A percentile compares a stretch with the other conserved stretches of the same genome.
Conservation (phyloP, 2,113 vertebrate genomes). For the Zosterops lateralis region DNA sequence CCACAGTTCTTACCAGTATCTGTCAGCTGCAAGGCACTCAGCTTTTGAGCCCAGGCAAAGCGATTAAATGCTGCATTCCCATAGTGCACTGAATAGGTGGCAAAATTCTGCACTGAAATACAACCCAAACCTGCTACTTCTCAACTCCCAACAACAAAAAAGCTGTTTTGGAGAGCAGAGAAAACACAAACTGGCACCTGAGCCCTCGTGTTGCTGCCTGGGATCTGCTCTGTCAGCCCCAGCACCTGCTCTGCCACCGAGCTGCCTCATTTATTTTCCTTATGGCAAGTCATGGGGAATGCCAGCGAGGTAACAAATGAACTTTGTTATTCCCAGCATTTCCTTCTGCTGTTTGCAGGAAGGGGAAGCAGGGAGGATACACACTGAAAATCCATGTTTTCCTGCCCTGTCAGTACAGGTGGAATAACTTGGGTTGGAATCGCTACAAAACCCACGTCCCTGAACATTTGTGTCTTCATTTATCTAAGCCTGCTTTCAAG, state of each 20-base stretch:
- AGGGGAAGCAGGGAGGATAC: not conserved
- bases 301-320: not conserved
- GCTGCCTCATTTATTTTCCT: not conserved
- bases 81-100: not conserved
- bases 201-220: not conserved
- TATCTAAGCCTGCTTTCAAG: not conserved
- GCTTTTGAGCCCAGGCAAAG: not conserved
- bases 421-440: not conserved
- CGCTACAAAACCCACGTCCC: accelerated
- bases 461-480: not conserved
- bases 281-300: not conserved
- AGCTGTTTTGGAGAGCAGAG: not conserved
- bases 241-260: not conserved
- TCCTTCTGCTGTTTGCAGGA: not conserved
- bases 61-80: accelerated
- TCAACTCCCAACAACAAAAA: not conserved
- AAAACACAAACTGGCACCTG: not conserved
- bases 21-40: not conserved
- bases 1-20: not conserved
- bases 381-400: not conserved
- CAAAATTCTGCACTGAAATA: not conserved
- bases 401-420: not conserved
- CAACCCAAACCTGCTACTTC: not conserved
- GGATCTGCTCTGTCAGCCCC: not conserved
- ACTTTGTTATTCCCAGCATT: not conserved